These are phyloP conservation scores for Phylloscopus whistleri DNA, from an alignment of 2,113 vertebrate genomes.

Conservation along the genomic window DNA sequence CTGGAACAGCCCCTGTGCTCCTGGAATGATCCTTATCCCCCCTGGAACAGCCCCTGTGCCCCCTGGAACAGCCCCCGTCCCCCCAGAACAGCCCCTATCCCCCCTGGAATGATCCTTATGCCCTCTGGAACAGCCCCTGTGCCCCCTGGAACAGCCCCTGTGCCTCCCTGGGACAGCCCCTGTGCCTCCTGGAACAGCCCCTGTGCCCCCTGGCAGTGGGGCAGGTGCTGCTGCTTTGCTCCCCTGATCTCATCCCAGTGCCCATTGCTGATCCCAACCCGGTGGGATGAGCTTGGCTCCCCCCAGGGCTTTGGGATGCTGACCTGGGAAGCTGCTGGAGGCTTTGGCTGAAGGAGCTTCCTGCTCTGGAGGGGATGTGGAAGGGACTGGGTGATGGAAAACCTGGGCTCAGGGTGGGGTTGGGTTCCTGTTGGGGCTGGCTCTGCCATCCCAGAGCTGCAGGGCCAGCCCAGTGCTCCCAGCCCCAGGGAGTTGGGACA, in stretches of 20 bases:
- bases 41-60: rapidly evolving
- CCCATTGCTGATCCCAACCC: rapidly evolving
- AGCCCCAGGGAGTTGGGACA: rapidly evolving
- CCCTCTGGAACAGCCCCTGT: rapidly evolving
- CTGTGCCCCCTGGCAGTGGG: rapidly evolving
- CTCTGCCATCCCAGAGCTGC: background rate
- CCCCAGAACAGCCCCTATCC: background rate
- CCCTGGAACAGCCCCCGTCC: background rate
- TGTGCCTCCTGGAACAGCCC: background rate
- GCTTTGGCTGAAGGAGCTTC: background rate
- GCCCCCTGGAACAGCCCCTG: too few relatives aligned
- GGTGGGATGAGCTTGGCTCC: background rate
- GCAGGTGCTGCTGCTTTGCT: background rate
- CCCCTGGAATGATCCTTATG: background rate
- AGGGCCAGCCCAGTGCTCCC: background rate
- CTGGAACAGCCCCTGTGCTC: too few relatives aligned
- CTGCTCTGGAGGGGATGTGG: background rate
- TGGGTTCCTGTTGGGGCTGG: background rate
- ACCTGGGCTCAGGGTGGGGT: rapidly evolving
- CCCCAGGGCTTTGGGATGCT: background rate
- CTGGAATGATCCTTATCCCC: background rate
- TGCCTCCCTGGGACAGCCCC: too few relatives aligned
- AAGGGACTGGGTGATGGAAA: background rate
- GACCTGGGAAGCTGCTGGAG: background rate
- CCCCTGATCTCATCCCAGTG: rapidly evolving